Evolutionary conservation across 2,113 vertebrate genomes (phyloP), one percentile per base, ranked within the genome.

Genomic region (Proteles cristata): DNA sequence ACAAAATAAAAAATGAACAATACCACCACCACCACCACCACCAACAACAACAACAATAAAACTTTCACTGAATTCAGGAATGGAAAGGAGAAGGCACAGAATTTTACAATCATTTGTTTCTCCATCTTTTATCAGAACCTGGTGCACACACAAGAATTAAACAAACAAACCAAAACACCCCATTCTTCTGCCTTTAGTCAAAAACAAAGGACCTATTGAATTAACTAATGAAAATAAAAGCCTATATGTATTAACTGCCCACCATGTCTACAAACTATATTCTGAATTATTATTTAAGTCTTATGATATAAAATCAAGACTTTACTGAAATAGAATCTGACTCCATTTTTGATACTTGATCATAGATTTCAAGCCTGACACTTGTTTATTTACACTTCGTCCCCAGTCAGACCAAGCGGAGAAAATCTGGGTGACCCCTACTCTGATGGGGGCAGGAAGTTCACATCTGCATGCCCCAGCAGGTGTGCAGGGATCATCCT

Each of bases 401-500:
- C 19, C n/a, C n/a, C 31, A 55, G 23, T 45, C 31, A 65, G n/a
- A 11, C n/a, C 14, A 83, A 39, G 2, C 1, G 28, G 4, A 7
- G n/a, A n/a, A 85, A 74, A 74, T 33, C 5, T 35, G 31, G 16
- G 4, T 15, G 4, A 25, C n/a, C 5, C 11, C 26, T 25, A 11
- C 14, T 39, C 39, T 68, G 23, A 11, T 19, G 17, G 2, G 28
- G 5, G 15, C 11, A 71, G 50, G 16, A 65, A 21, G 1, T 48
- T 23, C 28, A 87, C 43, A 39, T 1, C 15, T 11, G 4, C 4
- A 69, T 26, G 14, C 6, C 0, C 80, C 48, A 61, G 7, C 2
- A 28, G 1, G 6, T 16, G 3, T 25, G 28, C 2, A 26, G 14
- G 10, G 4, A 48, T 7, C 5, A 26, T 81, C 11, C 19, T 0